These are phyloP conservation scores for Oscheius myriophilus DNA, from an alignment of 2,888 invertebrate genomes.

Conservation along the genomic window DNA sequence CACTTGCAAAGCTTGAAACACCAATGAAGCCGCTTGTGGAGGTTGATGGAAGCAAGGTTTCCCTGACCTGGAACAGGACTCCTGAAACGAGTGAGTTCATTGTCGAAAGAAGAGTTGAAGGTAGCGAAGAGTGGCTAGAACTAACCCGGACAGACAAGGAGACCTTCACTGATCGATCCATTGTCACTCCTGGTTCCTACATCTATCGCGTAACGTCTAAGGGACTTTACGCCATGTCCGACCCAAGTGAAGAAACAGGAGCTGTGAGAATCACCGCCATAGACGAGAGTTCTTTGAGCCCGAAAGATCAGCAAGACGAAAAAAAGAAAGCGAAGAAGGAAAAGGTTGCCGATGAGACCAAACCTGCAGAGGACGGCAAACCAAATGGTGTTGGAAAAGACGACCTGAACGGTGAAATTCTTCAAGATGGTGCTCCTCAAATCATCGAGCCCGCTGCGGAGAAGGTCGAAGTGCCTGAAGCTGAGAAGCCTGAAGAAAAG, in stretches of 20 bases:
- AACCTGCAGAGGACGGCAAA: neutral
- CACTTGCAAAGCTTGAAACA: slow-evolving; percentile 43
- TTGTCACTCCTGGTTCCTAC: slow-evolving; percentile 56
- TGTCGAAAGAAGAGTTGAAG: slow-evolving; percentile 39
- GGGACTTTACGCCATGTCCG: slow-evolving; percentile 46
- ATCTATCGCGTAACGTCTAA: slow-evolving; percentile 58
- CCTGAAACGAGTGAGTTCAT: slow-evolving; percentile 54
- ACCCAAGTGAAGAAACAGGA: slow-evolving; percentile 39
- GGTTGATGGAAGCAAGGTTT: slow-evolving; percentile 50
- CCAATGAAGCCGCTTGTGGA: slow-evolving; percentile 41
- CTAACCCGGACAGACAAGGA: slow-evolving; percentile 59
- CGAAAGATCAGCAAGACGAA: slow-evolving; percentile 12
- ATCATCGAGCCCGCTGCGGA: slow-evolving; percentile 1
- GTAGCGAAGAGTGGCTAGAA: slow-evolving; percentile 62
- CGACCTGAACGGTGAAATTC: slow-evolving; percentile 11
- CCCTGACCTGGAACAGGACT: slow-evolving; percentile 47
- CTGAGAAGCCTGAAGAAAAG: neutral
- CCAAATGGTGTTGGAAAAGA: neutral
- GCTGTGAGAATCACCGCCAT: neutral
- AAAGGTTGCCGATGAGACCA: slow-evolving; percentile 25
- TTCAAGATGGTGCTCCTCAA: slow-evolving; percentile 11
- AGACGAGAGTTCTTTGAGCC: neutral
- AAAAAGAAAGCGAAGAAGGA: slow-evolving; percentile 33
- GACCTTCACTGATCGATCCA: slow-evolving; percentile 61
- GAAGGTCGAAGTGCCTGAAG: no score